These are phyloP conservation scores for Chionodraco myersi DNA, from an alignment of 2,113 vertebrate genomes.

Conservation along the genomic window DNA sequence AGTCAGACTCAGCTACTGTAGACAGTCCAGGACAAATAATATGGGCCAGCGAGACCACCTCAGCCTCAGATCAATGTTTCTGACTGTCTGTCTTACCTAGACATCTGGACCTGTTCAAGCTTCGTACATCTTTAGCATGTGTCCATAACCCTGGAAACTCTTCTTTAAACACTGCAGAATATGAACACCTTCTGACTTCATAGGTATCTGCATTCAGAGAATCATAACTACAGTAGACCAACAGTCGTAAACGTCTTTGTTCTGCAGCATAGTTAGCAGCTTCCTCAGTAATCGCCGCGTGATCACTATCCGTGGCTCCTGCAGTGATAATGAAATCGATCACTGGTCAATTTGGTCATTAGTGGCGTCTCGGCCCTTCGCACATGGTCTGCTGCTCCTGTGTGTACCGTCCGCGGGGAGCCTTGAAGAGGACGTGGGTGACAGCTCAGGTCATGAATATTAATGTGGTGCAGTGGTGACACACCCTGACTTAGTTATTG, in stretches of 20 bases:
- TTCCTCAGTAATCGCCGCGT: slow-evolving; percentile 30
- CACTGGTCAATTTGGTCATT: slow-evolving; percentile 58
- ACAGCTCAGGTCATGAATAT: slow-evolving; percentile 64
- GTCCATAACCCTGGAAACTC: background rate
- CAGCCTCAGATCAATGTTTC: slow-evolving; percentile 51
- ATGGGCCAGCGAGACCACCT: slow-evolving; percentile 38
- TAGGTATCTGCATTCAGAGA: background rate
- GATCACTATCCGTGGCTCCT: slow-evolving; percentile 57
- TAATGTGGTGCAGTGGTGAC: slow-evolving; percentile 64
- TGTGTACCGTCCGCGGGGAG: background rate
- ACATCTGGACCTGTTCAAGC: slow-evolving; percentile 29
- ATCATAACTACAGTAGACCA: slow-evolving; percentile 5
- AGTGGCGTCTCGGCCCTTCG: background rate
- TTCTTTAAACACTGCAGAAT: background rate
- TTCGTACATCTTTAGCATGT: slow-evolving; percentile 24
- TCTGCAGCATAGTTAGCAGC: background rate
- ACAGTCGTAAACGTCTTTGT: background rate
- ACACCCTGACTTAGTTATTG: slow-evolving; percentile 66
- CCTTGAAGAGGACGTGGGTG: slow-evolving; percentile 40
- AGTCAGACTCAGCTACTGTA: slow-evolving; percentile 47
- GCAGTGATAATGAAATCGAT: slow-evolving; percentile 69
- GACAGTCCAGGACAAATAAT: slow-evolving; percentile 37
- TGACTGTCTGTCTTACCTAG: slow-evolving; percentile 31
- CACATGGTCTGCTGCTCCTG: slow-evolving; percentile 1
- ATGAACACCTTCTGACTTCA: background rate